phyloP scores from a whole-genome alignment of 2,113 vertebrate species.

The Herpetotheres cachinnans region DNA sequence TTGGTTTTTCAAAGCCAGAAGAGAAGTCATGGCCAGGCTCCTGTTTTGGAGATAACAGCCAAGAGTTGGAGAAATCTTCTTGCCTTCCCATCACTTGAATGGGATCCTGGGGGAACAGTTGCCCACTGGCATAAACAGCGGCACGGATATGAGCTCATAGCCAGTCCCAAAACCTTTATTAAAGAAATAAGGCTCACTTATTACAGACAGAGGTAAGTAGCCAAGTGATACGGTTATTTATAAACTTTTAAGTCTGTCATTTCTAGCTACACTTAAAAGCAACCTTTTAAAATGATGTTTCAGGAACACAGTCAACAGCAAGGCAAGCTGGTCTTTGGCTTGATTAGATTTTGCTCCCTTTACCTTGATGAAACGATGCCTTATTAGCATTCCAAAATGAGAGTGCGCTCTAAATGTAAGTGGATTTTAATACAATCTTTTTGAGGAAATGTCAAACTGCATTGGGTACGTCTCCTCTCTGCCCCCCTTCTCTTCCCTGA shows the following conservation, averaged over 20 bases:
- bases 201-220: constrained; percentile 10
- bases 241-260: constrained; percentile 62
- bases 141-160: not conserved
- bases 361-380: constrained; percentile 69
- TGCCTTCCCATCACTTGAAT: not conserved
- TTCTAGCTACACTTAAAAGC: constrained; percentile 57
- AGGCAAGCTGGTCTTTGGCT: constrained; percentile 25
- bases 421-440: constrained; percentile 76
- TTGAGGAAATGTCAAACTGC: constrained; percentile 71
- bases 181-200: constrained; percentile 22
- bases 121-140: not conserved
- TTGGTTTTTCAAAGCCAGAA: not conserved
- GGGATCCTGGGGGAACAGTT: not conserved
- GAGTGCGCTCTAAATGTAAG: constrained; percentile 68
- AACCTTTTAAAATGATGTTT: constrained; percentile 56
- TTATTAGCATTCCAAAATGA: constrained; percentile 75
- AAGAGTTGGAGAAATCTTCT: not conserved
- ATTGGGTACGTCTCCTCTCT: constrained; percentile 17
- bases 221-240: constrained; percentile 45
- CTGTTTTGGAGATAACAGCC: not conserved
- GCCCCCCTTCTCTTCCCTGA: not conserved
- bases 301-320: constrained; percentile 41
- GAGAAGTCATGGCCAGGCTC: not conserved
- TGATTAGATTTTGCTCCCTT: constrained; percentile 70
- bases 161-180: not conserved